Conservation (phyloP, 2,113 vertebrate species). For the Cyanistes caeruleus region DNA sequence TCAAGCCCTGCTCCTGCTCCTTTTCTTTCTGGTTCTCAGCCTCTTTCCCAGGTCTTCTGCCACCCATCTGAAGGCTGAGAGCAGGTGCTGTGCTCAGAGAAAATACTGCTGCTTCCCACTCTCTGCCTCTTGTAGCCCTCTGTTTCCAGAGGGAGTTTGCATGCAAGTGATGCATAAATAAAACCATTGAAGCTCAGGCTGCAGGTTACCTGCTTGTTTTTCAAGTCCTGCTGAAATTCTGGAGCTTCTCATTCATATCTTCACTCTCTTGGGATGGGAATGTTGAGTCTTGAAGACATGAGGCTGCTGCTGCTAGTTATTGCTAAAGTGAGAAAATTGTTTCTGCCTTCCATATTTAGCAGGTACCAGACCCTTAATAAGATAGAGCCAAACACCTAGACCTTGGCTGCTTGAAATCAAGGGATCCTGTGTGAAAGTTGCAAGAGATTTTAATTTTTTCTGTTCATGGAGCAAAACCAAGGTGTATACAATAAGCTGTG, state of each 20-base stretch:
- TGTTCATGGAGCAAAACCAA: neutral
- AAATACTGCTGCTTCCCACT: neutral
- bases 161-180: neutral
- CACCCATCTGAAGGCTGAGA: neutral
- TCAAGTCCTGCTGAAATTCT: neutral
- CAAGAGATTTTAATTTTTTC: neutral
- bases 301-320: neutral
- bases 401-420: neutral
- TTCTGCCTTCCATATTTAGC: neutral
- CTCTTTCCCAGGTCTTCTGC: neutral
- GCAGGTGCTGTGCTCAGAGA: neutral
- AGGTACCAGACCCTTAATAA: neutral
- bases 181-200: neutral
- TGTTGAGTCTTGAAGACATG: neutral
- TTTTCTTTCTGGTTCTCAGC: neutral
- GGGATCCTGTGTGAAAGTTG: neutral
- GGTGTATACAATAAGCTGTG: neutral
- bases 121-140: neutral
- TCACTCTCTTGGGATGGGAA: neutral
- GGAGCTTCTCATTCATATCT: neutral
- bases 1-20: neutral
- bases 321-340: neutral
- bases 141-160: neutral
- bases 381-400: neutral
- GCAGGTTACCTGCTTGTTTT: neutral